These are phyloP conservation scores for Mesocentrotus franciscanus DNA, from an alignment of 53 echinoderm and acorn worm species.

Conservation along the genomic window DNA sequence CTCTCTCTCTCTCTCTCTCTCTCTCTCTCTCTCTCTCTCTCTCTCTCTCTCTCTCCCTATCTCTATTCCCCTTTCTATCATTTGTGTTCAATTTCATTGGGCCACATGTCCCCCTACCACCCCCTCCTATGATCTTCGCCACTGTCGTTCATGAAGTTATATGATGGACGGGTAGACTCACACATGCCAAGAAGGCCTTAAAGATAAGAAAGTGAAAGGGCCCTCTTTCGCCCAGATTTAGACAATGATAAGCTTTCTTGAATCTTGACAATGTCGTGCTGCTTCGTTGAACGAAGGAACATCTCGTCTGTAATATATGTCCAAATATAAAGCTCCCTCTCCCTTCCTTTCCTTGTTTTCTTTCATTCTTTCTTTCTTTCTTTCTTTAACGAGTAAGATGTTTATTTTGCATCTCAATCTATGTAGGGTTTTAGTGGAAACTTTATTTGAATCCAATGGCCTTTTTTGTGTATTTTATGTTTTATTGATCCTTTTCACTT, in stretches of 20 bases:
- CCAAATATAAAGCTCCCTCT: too few species aligned
- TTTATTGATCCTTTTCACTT: too few species aligned
- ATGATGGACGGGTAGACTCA: neutral
- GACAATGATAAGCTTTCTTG: neutral
- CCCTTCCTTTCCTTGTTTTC: too few species aligned
- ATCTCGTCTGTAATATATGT: too few species aligned
- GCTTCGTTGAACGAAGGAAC: too few species aligned
- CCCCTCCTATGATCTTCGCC: neutral
- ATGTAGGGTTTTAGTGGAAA: too few species aligned
- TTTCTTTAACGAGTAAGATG: too few species aligned
- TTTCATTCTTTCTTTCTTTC: too few species aligned
- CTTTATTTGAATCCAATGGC: too few species aligned
- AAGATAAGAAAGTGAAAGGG: conserved; percentile 1
- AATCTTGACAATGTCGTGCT: neutral
- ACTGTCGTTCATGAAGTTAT: neutral
- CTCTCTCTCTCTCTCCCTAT: neutral
- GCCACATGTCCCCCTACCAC: neutral
- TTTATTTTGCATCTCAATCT: too few species aligned
- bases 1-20: too few species aligned
- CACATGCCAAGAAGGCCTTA: neutral
- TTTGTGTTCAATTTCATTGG: neutral
- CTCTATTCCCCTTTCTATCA: neutral
- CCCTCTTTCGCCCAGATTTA: neutral
- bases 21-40: neutral
- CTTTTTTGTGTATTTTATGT: too few species aligned